Evolutionary conservation across 1,140 invertebrate genomes (phyloP), one percentile per base, ranked within the genome.

Genomic region (Trialeurodes vaporariorum): DNA sequence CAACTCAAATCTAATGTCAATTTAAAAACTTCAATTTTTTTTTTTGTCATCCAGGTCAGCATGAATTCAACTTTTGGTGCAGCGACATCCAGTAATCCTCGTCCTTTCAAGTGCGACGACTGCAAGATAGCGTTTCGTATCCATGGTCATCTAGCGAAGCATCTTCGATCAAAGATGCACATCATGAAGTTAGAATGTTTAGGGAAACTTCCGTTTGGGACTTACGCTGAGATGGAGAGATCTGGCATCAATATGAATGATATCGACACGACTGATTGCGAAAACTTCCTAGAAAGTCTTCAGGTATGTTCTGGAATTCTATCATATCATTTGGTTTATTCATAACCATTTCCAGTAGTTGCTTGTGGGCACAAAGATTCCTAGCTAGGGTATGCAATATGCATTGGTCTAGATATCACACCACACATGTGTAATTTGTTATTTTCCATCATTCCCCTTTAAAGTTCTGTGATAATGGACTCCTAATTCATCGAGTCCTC

Each of bases 101-200:
- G 94, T 62, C 93, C 94, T 2, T 97, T 95, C 75, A 93, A 94
- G 74, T 98, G 96, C 81, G 87, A 86, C 5, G 93, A 97, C 74
- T 98, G 96, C 78, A 94, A 94, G 77, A 91, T 95, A 68, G 94
- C 93, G 0, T 98, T 98, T 77, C 85, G 95, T 70, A 97, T 97
- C 74, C 93, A 96, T 74, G 95, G 94, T 0, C 94, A 98, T 79
- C 81, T 98, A 71, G 93, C 94, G 0, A 98, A 98, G 80, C 96
- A 98, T 83, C 81, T 98, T 59, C 84, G 95, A 58, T 96, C 94
- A 27, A 98, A 98, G 82, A 92, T 93, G 85, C 96, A 99, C 76
- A 95, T 98, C 25, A 94, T 94, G 87, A 90, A 92, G 74, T 81
- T 98, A 59, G 95, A 98, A 78, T 94, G 91, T 77, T 78, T 95